Base-by-base conservation (phyloP, 2,113 vertebrate species). In the Coptodon bakossiorum region DNA sequence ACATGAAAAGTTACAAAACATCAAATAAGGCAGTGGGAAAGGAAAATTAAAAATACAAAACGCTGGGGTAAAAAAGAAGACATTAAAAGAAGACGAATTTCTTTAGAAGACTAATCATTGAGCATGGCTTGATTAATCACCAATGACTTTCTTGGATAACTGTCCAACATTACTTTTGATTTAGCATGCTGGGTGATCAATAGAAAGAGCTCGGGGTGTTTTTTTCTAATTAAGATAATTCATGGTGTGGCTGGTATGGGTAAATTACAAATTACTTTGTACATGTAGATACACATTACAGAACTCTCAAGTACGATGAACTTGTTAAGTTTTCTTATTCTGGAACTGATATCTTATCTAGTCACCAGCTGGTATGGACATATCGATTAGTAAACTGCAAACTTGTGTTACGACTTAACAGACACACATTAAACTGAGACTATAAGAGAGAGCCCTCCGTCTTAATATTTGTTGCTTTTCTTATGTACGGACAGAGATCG, bases 161-260 rank as follows among this genome's bases (percentile, higher is more conserved):
- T 93, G 93, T 93, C 95, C 92, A 79, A 91, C 93, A 91, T 93
- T 91, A 91, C 91, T 93, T 95, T 95, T 94, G 93, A 95, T 96
- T 94, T 93, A 93, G 86, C 83, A 56, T 40, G 88, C 86, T 66
- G 86, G 73, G 82, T 76, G 92, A 96, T 96, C 96, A 93, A 96
- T 97, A 93, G 84, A 91, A 90, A 95, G 86, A 54, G 95, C 96
- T 96, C 12, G 83, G 85, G 96, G 96, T 93, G 91, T 36, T 90
- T 89, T 89, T 96, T 96, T 95, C 93, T 97, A 96, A 96, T 97
- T 96, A 96, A 96, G 95, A 91, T 96, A 95, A 96, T 96, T 96
- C 96, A 96, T 96, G 95, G 94, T 83, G 22, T 63, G 80, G 83
- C 92, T 89, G 36, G 87, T 93, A 90, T 89, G 88, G 89, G 80